Conservation (phyloP, 1,140 invertebrate species). For the Listronotus bonariensis region DNA sequence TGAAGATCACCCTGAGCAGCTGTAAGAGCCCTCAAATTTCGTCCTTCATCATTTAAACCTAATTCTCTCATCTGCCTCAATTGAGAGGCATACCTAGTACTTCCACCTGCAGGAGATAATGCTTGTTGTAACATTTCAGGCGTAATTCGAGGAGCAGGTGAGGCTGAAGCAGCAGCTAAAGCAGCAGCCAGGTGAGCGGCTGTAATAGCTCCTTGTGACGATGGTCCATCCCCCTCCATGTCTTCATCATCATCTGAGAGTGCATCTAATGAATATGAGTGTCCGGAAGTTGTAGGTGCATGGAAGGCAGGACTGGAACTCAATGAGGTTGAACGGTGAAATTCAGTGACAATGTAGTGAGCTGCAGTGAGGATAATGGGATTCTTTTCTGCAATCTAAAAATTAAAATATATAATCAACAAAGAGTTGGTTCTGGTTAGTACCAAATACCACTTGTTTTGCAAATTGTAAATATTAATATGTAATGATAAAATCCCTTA, state of each 20-base stretch:
- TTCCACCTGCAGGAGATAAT: constrained; percentile 53
- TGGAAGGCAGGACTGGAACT: constrained; percentile 39
- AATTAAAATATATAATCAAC: constrained; percentile 5
- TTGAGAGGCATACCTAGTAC: constrained; percentile 59
- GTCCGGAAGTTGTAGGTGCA: constrained; percentile 52
- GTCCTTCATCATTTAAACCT: constrained; percentile 83
- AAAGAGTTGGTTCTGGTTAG: too few species aligned
- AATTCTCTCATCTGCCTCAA: constrained; percentile 84
- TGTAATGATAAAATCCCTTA: too few species aligned
- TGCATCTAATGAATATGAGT: constrained; percentile 60
- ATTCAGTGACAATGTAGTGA: constrained; percentile 59
- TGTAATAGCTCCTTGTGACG: constrained; percentile 54
- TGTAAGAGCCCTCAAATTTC: constrained; percentile 82
- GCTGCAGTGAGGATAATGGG: constrained; percentile 60
- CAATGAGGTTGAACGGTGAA: constrained; percentile 57
- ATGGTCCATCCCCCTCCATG: constrained; percentile 59
- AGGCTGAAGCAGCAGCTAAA: constrained; percentile 54
- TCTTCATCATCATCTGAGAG: constrained; percentile 62
- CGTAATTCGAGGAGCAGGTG: constrained; percentile 58
- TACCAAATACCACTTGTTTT: too few species aligned
- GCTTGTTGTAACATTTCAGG: constrained; percentile 65
- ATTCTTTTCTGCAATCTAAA: constrained; percentile 59
- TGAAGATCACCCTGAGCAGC: constrained; percentile 85
- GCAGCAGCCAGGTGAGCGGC: constrained; percentile 60
- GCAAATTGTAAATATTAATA: too few species aligned